Evolutionary conservation across 1,140 invertebrate species (phyloP), one percentile per base, ranked within the genome.

Genomic region (Vanessa tameamea): DNA sequence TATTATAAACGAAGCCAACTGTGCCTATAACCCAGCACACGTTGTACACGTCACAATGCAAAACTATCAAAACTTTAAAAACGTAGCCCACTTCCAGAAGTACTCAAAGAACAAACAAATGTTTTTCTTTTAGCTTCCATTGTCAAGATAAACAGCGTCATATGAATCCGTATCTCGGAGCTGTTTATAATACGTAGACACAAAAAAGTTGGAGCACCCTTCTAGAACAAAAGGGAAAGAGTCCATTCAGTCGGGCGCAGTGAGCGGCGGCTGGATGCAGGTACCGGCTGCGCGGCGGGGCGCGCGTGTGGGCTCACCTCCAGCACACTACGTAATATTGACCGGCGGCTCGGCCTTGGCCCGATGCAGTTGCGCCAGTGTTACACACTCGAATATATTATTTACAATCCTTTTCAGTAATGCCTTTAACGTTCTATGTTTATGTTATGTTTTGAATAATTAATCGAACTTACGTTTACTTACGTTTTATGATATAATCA

Each of bases 271-370:
- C 53, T 16, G 20, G 71, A 53, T 20, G 69, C 47, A 51, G 65
- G 43, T 26, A 51, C n/a, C 11, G 47, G 71, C 26, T 26, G 59
- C 55, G 48, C 61, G 50, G 71, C 37, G 50, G 51, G 47, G 37
- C 51, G 50, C 47, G 16, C 12, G 66, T 47, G 55, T 12, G 51
- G 43, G 16, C 53, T 64, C 57, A 37, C 63, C 63, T 47, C 59
- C 55, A n/a, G 31, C 43, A 47, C 61, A 4, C 37, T 14, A 50
- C 64, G 69, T 61, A 66, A 66, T 75, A 75, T 75, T 75, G 73
- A 75, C 76, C 69, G 71, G 73, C 37, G 16, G 47, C 69, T 59
- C 75, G 81, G 64, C 81, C 81, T 82, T 80, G 81, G 78, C 81
- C 75, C 71, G 68, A 20, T 80, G 76, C 80, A 82, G 73, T 68